Evolutionary conservation across 2,113 vertebrate genomes (phyloP).

Genomic region (Heteronetta atricapilla): DNA sequence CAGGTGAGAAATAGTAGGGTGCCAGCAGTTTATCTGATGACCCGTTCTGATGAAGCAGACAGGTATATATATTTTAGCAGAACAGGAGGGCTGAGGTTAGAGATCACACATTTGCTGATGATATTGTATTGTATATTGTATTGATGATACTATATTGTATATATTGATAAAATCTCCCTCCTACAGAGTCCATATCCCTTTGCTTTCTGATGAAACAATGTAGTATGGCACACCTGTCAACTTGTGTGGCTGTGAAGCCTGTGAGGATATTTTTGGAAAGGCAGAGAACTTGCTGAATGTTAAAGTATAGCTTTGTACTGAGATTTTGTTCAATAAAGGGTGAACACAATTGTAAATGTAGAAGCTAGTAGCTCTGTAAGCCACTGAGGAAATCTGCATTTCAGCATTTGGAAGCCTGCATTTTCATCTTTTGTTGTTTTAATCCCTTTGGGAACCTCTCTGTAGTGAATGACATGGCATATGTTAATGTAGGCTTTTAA

Average conservation of each 20-base stretch:
- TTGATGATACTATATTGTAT: neutral
- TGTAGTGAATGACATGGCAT: neutral
- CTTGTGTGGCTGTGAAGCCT: neutral
- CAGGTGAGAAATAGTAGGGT: neutral
- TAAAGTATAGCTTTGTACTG: neutral
- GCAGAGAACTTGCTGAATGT: neutral
- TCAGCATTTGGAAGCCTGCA: neutral
- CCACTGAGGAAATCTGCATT: neutral
- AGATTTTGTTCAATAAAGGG: neutral
- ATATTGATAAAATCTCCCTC: neutral
- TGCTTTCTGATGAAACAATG: neutral
- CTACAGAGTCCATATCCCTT: neutral
- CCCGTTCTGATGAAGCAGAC: neutral
- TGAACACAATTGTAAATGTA: neutral
- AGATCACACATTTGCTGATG: neutral
- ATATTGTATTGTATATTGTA: neutral
- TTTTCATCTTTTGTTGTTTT: constrained; percentile 13
- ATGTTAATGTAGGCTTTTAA: neutral
- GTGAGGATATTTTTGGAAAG: neutral
- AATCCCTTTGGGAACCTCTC: neutral
- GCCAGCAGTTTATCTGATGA: neutral
- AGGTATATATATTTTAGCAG: neutral
- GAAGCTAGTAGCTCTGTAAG: neutral
- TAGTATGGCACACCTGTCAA: neutral
- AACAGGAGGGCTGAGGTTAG: neutral